Conservation (phyloP, 2,888 invertebrate species). For the Petrophora chlorosata region DNA sequence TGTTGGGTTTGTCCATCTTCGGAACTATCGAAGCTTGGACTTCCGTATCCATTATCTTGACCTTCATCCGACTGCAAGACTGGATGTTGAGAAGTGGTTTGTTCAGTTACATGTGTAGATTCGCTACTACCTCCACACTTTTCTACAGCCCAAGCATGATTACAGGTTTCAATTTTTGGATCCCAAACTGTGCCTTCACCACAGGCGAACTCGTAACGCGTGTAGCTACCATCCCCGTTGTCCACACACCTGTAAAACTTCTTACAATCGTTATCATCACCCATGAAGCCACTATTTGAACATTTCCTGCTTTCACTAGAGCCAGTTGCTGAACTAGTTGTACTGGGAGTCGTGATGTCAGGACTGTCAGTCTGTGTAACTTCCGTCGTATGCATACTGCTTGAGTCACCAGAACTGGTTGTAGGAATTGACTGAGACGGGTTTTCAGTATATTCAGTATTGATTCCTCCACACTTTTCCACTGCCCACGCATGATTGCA, state of each 20-base stretch:
- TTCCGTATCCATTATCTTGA: conserved; percentile 31
- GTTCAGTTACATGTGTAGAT: conserved; percentile 10
- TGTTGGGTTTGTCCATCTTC: conserved; percentile 17
- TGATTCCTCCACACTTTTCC: conserved; percentile 45
- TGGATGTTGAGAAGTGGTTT: conserved; percentile 23
- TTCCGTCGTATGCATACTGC: conserved; percentile 11
- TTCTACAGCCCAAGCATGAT: conserved; percentile 84
- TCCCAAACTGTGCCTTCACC: conserved; percentile 92
- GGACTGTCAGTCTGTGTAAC: conserved; percentile 23
- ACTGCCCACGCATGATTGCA: conserved; percentile 83
- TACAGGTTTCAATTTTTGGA: conserved; percentile 86
- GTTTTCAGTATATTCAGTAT: conserved; percentile 29
- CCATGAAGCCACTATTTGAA: conserved; percentile 85
- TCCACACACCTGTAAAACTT: conserved; percentile 91
- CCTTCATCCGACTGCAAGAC: conserved; percentile 29
- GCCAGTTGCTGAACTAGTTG: conserved; percentile 29
- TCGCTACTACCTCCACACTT: conserved; percentile 49
- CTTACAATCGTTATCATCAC: conserved; percentile 87
- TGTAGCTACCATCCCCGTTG: conserved; percentile 83
- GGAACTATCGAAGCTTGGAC: conserved; percentile 25
- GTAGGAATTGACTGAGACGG: conserved; percentile 29
- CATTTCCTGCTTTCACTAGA: conserved; percentile 40
- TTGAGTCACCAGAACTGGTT: conserved; percentile 7
- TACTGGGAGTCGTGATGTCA: conserved; percentile 9
- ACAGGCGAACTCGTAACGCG: conserved; percentile 88